A percentile compares a stretch with the other conserved stretches of the same genome.
Conservation (phyloP, 2,888 invertebrate species). For the Agonum fuliginosum region DNA sequence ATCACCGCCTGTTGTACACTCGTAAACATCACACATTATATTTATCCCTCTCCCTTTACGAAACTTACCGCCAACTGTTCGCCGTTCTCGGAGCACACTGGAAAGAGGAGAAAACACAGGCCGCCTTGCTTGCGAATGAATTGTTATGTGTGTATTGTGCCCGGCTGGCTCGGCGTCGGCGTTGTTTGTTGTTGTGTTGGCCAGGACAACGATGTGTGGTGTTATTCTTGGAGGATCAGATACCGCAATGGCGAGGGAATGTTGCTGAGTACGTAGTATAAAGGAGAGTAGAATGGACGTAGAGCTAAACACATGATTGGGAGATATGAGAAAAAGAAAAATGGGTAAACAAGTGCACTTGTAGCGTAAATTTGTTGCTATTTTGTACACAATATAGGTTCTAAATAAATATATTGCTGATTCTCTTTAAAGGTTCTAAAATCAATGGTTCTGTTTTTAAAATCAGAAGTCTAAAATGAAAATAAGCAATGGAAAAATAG, state of each 20-base stretch:
- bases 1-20: not conserved
- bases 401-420: too few relatives aligned
- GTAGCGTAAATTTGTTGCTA: not conserved
- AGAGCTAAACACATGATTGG: not conserved
- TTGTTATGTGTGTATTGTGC: slow-evolving; percentile 38
- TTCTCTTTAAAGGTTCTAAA: too few relatives aligned
- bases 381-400: too few relatives aligned
- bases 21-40: not conserved
- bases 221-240: slow-evolving; percentile 34
- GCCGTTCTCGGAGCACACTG: too few relatives aligned
- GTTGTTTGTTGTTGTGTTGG: slow-evolving; percentile 19
- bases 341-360: not conserved
- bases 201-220: not conserved
- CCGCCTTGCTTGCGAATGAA: not conserved
- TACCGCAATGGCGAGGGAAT: not conserved
- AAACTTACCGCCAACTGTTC: too few relatives aligned
- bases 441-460: too few relatives aligned
- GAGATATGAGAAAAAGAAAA: slow-evolving; percentile 2
- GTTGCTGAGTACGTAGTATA: not conserved
- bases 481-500: too few relatives aligned
- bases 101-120: slow-evolving; percentile 22
- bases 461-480: too few relatives aligned
- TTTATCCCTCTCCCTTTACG: not conserved
- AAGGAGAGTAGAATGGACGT: not conserved
- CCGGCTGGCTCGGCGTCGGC: not conserved